Evolutionary conservation across 2,113 vertebrate genomes (phyloP).

Genomic region (Cyrtonyx montezumae): DNA sequence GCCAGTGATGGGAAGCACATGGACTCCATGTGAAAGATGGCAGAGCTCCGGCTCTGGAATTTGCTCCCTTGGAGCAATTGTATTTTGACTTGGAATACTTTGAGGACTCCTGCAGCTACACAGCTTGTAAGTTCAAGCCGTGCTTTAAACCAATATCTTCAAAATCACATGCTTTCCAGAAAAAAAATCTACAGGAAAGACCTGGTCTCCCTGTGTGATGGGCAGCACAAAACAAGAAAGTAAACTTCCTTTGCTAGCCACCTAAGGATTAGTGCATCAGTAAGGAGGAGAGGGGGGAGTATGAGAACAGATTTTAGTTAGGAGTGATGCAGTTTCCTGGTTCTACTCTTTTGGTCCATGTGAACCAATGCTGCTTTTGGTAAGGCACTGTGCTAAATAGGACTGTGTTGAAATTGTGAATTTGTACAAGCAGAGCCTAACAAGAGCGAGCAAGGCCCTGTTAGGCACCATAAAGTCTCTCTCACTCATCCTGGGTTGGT

Average conservation of each 20-base stretch:
- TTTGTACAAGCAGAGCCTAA: neutral
- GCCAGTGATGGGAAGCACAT: neutral
- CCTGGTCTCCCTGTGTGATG: neutral
- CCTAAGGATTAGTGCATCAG: neutral
- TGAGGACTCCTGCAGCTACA: conserved; percentile 19
- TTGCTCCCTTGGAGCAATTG: neutral
- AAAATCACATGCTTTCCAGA: neutral
- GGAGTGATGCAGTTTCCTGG: neutral
- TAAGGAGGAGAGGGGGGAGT: neutral
- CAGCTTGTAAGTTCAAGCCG: neutral
- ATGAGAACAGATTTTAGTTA: neutral
- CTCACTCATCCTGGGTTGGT: neutral
- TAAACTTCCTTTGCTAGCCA: neutral
- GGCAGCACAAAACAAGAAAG: neutral
- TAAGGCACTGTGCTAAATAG: neutral
- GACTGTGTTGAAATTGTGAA: accelerated
- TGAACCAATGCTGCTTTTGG: neutral
- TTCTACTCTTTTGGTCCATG: neutral
- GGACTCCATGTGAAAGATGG: neutral
- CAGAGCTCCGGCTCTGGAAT: neutral
- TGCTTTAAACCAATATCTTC: neutral
- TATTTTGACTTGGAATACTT: conserved; percentile 13
- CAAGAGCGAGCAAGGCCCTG: neutral
- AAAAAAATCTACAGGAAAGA: neutral
- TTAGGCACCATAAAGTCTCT: neutral